Conservation (phyloP, 30 jellyfish, hydroid and myxozoan genomes). For the Pseudorhiza aurosa region DNA sequence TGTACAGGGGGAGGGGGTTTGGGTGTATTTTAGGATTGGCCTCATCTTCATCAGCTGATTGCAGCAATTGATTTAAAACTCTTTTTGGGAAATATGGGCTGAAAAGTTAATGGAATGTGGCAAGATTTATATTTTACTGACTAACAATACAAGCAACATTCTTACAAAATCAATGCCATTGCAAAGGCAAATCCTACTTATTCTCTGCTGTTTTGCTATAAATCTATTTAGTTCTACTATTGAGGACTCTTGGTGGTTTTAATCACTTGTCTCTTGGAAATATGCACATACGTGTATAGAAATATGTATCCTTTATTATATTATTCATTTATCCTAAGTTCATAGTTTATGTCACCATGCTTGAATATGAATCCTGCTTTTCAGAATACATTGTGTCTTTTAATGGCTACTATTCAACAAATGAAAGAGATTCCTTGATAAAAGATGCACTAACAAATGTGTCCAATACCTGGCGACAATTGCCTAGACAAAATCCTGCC, state of each 20-base stretch:
- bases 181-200: neutral
- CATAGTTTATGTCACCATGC: no score
- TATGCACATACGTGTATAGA: no score
- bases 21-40: neutral
- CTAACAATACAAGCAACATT: neutral
- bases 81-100: neutral
- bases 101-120: neutral
- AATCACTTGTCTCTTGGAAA: no score
- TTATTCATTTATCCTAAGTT: no score
- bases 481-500: slow-evolving; percentile 88
- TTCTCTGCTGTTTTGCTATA: no score
- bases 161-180: neutral
- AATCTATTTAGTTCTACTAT: no score
- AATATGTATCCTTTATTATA: no score
- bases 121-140: neutral
- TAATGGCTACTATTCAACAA: slow-evolving; percentile 62
- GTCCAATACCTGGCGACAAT: slow-evolving; percentile 72
- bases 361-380: no score
- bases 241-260: no score
- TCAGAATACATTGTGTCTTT: slow-evolving; percentile 90
- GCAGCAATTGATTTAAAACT: neutral
- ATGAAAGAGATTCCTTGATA: slow-evolving; percentile 44
- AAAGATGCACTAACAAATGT: slow-evolving; percentile 53
- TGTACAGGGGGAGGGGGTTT: neutral
- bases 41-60: neutral